Evolutionary conservation across 2,888 invertebrate species (phyloP).

Genomic region (Cantharis lateralis): DNA sequence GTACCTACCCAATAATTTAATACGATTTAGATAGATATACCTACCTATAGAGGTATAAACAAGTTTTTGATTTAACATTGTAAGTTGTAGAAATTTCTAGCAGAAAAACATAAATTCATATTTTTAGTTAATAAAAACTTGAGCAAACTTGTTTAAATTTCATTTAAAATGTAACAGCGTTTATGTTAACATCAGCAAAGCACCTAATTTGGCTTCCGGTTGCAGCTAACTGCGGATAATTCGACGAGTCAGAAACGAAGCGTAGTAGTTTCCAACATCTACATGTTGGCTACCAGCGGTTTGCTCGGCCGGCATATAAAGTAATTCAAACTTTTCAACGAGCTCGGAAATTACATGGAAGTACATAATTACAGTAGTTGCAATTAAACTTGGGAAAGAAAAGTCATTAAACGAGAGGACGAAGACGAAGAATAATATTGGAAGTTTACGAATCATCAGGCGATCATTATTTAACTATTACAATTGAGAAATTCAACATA

Average conservation of each 20-base stretch:
- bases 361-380: constrained; percentile 51
- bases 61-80: background rate
- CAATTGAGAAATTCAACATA: constrained; percentile 37
- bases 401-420: constrained; percentile 40
- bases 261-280: constrained; percentile 13
- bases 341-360: constrained; percentile 50
- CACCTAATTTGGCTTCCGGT: constrained; percentile 29
- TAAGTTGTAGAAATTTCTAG: background rate
- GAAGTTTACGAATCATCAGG: constrained; percentile 41
- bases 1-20: background rate
- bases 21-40: background rate
- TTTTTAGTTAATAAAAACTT: constrained; percentile 25
- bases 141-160: constrained; percentile 22
- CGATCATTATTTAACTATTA: constrained; percentile 34
- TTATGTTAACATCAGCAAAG: constrained; percentile 22
- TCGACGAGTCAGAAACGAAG: constrained; percentile 14
- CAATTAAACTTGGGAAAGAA: constrained; percentile 42
- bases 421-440: constrained; percentile 43
- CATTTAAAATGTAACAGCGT: constrained; percentile 27
- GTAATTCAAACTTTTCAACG: constrained; percentile 54
- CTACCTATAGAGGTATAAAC: background rate
- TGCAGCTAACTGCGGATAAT: constrained; percentile 29
- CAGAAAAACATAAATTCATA: background rate
- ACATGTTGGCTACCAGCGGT: constrained; percentile 28
- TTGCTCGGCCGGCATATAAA: constrained; percentile 43